Conservation (phyloP, 2,888 invertebrate genomes). For the Sphaerophoria taeniata region DNA sequence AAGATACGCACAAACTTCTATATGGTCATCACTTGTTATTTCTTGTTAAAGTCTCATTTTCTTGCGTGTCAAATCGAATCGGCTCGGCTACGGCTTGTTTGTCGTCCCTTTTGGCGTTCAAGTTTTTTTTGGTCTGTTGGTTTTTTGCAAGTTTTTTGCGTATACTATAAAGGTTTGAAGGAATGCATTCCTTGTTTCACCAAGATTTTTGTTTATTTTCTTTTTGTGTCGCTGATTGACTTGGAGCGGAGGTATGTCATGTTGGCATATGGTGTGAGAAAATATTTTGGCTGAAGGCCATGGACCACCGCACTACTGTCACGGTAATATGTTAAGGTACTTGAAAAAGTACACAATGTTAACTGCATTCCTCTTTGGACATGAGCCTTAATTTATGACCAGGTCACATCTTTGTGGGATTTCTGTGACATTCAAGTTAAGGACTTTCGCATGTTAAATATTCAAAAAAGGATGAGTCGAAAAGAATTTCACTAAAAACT, state of each 20-base stretch:
- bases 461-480: too few relatives aligned
- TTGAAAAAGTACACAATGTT: slow-evolving; percentile 45
- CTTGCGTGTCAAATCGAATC: slow-evolving; percentile 64
- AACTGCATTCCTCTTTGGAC: slow-evolving; percentile 34
- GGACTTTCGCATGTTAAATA: background rate
- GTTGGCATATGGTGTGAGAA: slow-evolving; percentile 61
- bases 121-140: background rate
- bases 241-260: slow-evolving; percentile 22
- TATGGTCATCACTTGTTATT: slow-evolving; percentile 18
- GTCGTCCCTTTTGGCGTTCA: slow-evolving; percentile 49
- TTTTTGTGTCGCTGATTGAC: background rate
- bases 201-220: slow-evolving; percentile 5
- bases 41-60: slow-evolving; percentile 57
- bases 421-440: background rate
- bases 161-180: background rate
- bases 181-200: slow-evolving; percentile 9
- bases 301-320: slow-evolving; percentile 62
- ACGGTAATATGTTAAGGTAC: slow-evolving; percentile 39
- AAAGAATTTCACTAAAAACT: too few relatives aligned
- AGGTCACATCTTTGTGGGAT: background rate
- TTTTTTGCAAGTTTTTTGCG: background rate
- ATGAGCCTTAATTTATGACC: slow-evolving; percentile 6
- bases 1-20: slow-evolving; percentile 31
- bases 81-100: slow-evolving; percentile 52
- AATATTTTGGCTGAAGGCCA: slow-evolving; percentile 62